These are phyloP conservation scores for Picathartes gymnocephalus DNA, from an alignment of 2,113 vertebrate species.

Conservation along the genomic window DNA sequence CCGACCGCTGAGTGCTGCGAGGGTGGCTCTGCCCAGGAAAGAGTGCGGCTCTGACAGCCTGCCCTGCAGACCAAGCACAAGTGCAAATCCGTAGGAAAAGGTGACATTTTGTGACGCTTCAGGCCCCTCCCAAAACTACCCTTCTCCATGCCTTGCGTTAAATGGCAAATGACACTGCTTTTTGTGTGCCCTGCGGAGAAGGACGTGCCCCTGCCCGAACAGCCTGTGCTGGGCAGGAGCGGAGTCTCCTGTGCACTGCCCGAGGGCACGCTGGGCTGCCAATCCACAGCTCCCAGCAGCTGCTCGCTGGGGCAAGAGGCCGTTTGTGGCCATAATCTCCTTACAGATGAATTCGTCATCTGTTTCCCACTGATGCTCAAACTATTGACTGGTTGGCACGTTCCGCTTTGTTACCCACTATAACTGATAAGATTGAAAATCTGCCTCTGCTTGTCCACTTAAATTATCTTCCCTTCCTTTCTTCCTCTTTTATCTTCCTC, in stretches of 20 bases:
- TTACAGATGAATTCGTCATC: background rate
- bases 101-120: background rate
- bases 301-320: background rate
- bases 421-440: background rate
- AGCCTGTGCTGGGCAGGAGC: background rate
- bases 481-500: background rate
- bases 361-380: background rate
- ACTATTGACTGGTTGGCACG: background rate
- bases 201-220: background rate
- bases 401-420: background rate
- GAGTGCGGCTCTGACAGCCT: background rate
- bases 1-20: rapidly evolving
- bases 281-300: background rate
- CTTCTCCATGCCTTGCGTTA: background rate
- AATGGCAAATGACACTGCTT: background rate
- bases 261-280: background rate
- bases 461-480: background rate
- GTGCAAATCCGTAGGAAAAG: background rate
- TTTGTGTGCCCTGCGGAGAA: background rate
- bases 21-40: background rate
- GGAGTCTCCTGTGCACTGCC: background rate
- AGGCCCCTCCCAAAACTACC: background rate
- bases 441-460: background rate
- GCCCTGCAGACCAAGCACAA: background rate
- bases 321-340: background rate